Percentiles rank a stretch among this genome's conserved stretches.
phyloP scores from a whole-genome alignment of 1,140 invertebrate species.

The Agrilus planipennis region DNA sequence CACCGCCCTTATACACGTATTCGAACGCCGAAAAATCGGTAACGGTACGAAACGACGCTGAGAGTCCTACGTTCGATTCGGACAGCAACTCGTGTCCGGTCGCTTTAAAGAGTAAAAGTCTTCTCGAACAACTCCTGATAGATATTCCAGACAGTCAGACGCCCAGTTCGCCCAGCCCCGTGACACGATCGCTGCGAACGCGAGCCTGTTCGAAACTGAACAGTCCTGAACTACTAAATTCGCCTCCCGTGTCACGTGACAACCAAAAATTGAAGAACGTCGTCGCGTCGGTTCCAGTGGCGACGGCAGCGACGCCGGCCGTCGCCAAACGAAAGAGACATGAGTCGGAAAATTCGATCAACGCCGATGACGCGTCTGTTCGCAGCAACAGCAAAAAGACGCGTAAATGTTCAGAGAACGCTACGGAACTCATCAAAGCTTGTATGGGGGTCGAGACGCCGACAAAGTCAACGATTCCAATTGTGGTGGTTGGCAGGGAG shows the following conservation, averaged over 20 bases:
- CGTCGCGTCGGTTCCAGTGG: conserved; percentile 18
- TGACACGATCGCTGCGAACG: conserved; percentile 43
- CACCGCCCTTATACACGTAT: conserved; percentile 62
- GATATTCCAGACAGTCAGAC: conserved; percentile 51
- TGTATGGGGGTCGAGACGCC: conserved; percentile 49
- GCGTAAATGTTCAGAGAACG: conserved; percentile 55
- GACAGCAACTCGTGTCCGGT: conserved; percentile 19
- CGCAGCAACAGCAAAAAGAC: conserved; percentile 33
- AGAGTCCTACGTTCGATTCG: conserved; percentile 17
- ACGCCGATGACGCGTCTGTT: conserved; percentile 42
- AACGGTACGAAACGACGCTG: too few relatives aligned
- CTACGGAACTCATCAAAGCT: conserved; percentile 52
- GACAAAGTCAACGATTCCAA: conserved; percentile 18
- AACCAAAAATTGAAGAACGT: conserved; percentile 12
- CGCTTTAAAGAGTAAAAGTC: conserved; percentile 39
- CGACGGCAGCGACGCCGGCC: conserved; percentile 22
- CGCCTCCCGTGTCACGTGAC: conserved; percentile 31
- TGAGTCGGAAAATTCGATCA: conserved; percentile 61
- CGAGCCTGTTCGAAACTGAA: conserved; percentile 57
- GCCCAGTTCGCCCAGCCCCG: conserved; percentile 27
- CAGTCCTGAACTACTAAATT: conserved; percentile 49
- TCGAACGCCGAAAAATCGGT: conserved; percentile 53
- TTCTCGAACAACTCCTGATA: conserved; percentile 62
- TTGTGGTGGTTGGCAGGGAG: conserved; percentile 4
- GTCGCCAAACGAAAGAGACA: conserved; percentile 55